A percentile compares a stretch with the other conserved stretches of the same genome.
Conservation (phyloP, 2,113 vertebrate species). For the Brachionichthys hirsutus region DNA sequence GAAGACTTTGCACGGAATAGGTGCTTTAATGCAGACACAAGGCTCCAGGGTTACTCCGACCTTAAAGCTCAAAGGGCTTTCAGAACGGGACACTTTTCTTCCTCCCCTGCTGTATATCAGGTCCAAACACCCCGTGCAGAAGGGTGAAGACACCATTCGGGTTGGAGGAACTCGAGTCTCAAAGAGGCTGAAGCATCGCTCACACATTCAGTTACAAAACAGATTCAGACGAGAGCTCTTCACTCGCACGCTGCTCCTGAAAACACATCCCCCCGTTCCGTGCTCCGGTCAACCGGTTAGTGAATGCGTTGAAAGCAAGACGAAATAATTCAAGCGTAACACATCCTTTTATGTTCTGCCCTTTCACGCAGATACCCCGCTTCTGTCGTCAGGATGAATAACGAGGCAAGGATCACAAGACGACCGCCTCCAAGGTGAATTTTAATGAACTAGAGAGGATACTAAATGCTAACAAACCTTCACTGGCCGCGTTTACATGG, state of each 20-base stretch:
- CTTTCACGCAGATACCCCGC: no score
- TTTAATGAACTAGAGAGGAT: slow-evolving; percentile 44
- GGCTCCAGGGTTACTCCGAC: slow-evolving; percentile 11
- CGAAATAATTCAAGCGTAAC: not conserved
- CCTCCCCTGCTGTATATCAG: slow-evolving; percentile 10
- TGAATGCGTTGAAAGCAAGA: no score
- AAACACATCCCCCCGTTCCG: not conserved
- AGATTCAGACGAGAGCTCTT: slow-evolving; percentile 9
- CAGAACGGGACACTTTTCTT: slow-evolving; percentile 27
- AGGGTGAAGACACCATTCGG: slow-evolving; percentile 19
- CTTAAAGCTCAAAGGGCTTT: slow-evolving; percentile 22
- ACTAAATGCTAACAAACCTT: slow-evolving; percentile 52
- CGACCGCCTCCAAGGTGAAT: slow-evolving; percentile 11
- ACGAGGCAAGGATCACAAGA: slow-evolving; percentile 2
- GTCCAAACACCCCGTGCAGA: slow-evolving; percentile 24
- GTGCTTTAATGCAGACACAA: not conserved
- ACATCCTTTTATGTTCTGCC: no score
- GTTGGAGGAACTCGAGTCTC: slow-evolving; percentile 12
- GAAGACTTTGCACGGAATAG: not conserved
- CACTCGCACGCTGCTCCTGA: not conserved
- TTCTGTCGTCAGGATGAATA: slow-evolving; percentile 2
- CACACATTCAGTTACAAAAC: slow-evolving; percentile 37
- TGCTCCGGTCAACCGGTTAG: not conserved
- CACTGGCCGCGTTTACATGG: no score
- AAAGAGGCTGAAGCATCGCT: slow-evolving; percentile 18